phyloP scores from a whole-genome alignment of 2,113 vertebrate species.

The Sylvietta virens region DNA sequence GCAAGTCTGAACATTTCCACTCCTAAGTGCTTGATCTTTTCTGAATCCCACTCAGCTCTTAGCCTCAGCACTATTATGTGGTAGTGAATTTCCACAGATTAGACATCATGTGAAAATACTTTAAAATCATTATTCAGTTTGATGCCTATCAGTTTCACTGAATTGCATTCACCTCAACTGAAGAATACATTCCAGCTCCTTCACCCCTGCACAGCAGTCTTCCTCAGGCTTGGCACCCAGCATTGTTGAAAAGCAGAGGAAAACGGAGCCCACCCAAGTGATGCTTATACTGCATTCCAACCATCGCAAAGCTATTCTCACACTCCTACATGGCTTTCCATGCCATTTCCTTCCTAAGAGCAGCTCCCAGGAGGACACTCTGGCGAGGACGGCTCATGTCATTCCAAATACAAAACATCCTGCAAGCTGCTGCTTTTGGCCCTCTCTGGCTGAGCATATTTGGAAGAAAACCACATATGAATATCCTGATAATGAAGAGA shows the following conservation, averaged over 20 bases:
- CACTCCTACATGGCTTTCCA: not conserved
- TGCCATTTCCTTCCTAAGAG: not conserved
- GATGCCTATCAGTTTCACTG: constrained; percentile 62
- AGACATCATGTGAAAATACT: constrained; percentile 63
- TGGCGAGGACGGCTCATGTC: not conserved
- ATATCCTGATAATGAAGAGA: not conserved
- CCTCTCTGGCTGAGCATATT: not conserved
- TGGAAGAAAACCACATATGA: not conserved
- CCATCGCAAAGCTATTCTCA: not conserved
- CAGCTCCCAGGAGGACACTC: not conserved
- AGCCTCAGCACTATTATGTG: constrained; percentile 53
- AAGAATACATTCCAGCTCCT: constrained; percentile 28
- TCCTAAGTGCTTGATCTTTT: constrained; percentile 39
- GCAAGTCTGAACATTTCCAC: constrained; percentile 57
- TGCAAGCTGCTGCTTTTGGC: not conserved
- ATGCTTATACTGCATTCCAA: constrained; percentile 41
- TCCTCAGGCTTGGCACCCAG: constrained; percentile 39
- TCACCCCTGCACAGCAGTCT: not conserved
- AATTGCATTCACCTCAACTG: constrained; percentile 37
- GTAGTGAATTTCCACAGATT: constrained; percentile 61
- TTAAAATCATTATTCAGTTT: constrained; percentile 59
- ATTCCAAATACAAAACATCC: not conserved
- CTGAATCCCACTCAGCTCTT: constrained; percentile 18
- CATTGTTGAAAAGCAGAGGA: not conserved
- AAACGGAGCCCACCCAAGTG: constrained; percentile 58